Conservation (phyloP, 2,888 invertebrate genomes). For the Lasioglossum leucozonium region DNA sequence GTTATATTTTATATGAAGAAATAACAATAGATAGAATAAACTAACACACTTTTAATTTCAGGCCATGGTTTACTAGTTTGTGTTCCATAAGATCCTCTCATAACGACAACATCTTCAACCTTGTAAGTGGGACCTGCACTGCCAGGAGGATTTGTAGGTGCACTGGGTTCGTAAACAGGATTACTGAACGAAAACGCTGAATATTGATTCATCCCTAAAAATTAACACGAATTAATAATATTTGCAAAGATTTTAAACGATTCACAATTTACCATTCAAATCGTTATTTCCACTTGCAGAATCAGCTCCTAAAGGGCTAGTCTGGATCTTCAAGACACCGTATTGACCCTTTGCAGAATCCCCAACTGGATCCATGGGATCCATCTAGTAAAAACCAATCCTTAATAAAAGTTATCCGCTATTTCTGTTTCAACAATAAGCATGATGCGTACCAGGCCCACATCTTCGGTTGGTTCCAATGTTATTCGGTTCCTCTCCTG, state of each 20-base stretch:
- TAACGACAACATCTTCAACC: conserved; percentile 91
- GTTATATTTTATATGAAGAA: not conserved
- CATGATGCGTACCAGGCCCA: conserved; percentile 88
- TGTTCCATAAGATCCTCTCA: conserved; percentile 85
- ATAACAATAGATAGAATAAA: not conserved
- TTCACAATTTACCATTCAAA: conserved; percentile 71
- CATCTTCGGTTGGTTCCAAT: conserved; percentile 94
- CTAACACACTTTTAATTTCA: conserved; percentile 85
- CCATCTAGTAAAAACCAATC: conserved; percentile 85
- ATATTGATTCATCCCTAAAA: conserved; percentile 84
- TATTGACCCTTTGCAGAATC: conserved; percentile 87
- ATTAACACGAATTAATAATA: conserved; percentile 1
- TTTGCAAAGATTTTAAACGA: not conserved
- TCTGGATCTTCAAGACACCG: conserved; percentile 91
- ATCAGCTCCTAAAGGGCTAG: conserved; percentile 86
- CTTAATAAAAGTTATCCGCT: not conserved
- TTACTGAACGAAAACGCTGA: conserved; percentile 92
- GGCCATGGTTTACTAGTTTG: conserved; percentile 85
- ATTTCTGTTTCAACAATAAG: not conserved
- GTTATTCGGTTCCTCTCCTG: conserved; percentile 92
- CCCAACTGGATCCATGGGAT: conserved; percentile 86
- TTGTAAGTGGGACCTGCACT: conserved; percentile 88
- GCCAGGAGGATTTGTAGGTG: conserved; percentile 84
- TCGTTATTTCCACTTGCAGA: conserved; percentile 76
- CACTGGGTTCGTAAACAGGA: conserved; percentile 93